Conservation (phyloP, 2,797 vertebrate genomes). For the Muscicapa comitata region DNA sequence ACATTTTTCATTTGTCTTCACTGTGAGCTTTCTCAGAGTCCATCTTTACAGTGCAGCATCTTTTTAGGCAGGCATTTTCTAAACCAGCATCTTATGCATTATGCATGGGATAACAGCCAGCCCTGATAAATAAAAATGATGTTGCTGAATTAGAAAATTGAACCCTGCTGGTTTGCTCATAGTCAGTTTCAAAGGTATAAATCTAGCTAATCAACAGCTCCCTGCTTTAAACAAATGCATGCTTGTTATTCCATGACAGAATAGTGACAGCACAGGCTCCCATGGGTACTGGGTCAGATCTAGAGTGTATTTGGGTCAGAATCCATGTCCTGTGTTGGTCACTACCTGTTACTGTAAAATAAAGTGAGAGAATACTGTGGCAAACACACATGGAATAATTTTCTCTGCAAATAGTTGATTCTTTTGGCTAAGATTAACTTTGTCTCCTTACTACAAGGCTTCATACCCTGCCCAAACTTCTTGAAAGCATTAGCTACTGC, state of each 20-base stretch:
- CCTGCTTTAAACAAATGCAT: not conserved
- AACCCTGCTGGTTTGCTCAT: not conserved
- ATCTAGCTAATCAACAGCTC: not conserved
- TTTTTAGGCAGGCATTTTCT: not conserved
- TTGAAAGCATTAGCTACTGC: not conserved
- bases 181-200: not conserved
- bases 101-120: not conserved
- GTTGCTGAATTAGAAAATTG: constrained; percentile 2
- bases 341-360: not conserved
- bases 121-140: not conserved
- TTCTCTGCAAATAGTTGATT: not conserved
- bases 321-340: not conserved
- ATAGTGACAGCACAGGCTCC: not conserved
- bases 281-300: not conserved
- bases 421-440: not conserved
- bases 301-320: rapidly evolving
- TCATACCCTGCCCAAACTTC: not conserved
- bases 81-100: not conserved
- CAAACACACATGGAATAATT: not conserved
- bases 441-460: not conserved
- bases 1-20: not conserved
- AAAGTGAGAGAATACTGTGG: not conserved
- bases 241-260: not conserved
- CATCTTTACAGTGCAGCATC: not conserved
- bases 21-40: not conserved